Conservation (phyloP, 2,113 vertebrate species). For the Phrynocephalus versicolor region DNA sequence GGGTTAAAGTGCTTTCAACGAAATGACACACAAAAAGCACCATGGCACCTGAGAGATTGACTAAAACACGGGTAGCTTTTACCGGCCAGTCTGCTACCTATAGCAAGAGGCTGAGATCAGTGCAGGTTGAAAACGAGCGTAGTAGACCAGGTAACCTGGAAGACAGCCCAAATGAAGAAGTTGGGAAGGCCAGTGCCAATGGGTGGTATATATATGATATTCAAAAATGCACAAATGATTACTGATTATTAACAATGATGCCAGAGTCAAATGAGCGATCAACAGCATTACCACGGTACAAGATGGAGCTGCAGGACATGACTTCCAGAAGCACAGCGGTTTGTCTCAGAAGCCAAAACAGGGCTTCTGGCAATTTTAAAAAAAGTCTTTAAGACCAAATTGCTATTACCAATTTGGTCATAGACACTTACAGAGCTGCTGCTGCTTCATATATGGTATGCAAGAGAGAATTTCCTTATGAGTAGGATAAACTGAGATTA, state of each 20-base stretch:
- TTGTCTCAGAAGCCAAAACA: neutral
- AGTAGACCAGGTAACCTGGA: neutral
- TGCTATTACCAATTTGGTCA: neutral
- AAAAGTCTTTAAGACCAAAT: too few relatives aligned
- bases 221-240: neutral
- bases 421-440: neutral
- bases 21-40: conserved; percentile 18
- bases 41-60: conserved; percentile 7
- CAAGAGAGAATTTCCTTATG: neutral
- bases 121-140: neutral
- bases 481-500: neutral
- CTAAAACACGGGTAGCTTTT: neutral
- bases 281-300: neutral
- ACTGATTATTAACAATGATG: too few relatives aligned
- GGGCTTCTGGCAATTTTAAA: neutral
- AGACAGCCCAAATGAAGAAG: neutral
- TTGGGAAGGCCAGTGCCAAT: neutral
- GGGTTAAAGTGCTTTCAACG: conserved; percentile 19
- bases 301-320: neutral
- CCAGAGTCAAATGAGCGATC: neutral
- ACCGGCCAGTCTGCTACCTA: neutral
- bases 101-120: too few relatives aligned
- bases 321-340: too few relatives aligned
- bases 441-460: neutral
- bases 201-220: too few relatives aligned